These are phyloP conservation scores for Chelidonichthys spinosus DNA, from an alignment of 2,797 vertebrate species.

Conservation along the genomic window DNA sequence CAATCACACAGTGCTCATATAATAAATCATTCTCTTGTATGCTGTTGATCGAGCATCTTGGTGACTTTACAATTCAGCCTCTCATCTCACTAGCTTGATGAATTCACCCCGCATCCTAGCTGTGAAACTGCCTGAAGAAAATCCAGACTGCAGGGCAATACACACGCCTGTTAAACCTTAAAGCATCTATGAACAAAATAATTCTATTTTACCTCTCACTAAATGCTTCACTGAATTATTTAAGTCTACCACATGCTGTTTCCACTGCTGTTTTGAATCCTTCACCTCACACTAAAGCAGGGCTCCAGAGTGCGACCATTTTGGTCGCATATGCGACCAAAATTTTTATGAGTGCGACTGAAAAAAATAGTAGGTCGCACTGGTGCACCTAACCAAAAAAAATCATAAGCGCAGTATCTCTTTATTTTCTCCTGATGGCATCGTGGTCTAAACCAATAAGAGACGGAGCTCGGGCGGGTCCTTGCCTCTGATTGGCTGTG, in stretches of 20 bases:
- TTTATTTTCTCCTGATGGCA: too few relatives aligned
- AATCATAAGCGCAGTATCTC: too few relatives aligned
- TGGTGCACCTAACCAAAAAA: too few relatives aligned
- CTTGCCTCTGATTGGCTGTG: too few relatives aligned
- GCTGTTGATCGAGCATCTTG: background rate
- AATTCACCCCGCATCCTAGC: background rate
- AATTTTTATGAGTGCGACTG: too few relatives aligned
- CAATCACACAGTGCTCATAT: background rate
- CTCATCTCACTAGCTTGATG: background rate
- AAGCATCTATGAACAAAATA: slow-evolving; percentile 1
- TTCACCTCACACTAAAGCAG: slow-evolving; percentile 19
- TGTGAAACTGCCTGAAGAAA: background rate
- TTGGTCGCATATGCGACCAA: too few relatives aligned
- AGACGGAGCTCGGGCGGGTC: too few relatives aligned
- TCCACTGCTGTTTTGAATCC: slow-evolving; percentile 3
- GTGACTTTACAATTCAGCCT: slow-evolving; percentile 1
- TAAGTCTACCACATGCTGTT: background rate
- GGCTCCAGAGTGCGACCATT: too few relatives aligned
- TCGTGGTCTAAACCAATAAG: too few relatives aligned
- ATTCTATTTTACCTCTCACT: background rate
- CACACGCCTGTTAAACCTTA: background rate
- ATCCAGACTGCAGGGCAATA: background rate
- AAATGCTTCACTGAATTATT: slow-evolving; percentile 27
- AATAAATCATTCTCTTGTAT: background rate
- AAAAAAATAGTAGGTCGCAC: too few relatives aligned